Evolutionary conservation across 2,113 vertebrate species (phyloP).

Genomic region (Oryzias celebensis): DNA sequence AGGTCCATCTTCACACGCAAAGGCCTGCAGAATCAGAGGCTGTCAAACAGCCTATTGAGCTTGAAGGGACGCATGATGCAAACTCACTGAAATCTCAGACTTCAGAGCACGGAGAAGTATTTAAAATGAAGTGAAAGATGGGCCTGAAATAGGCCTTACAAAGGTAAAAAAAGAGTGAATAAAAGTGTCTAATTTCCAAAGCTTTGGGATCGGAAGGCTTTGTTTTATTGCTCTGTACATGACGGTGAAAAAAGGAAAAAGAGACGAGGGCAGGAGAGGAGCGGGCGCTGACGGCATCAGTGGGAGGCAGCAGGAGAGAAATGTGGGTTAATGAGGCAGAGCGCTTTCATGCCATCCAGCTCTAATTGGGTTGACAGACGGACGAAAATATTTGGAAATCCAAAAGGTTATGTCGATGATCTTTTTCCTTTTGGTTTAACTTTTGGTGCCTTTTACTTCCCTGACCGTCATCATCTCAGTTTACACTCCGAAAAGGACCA

Average conservation of each 20-base stretch:
- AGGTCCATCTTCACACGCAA: background rate
- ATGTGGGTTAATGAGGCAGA: slow-evolving; percentile 19
- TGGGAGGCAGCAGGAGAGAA: background rate
- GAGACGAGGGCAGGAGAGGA: background rate
- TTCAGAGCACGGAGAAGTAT: slow-evolving; percentile 1
- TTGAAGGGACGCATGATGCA: slow-evolving; percentile 23
- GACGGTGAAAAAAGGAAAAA: background rate
- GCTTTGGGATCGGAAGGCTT: background rate
- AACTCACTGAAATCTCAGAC: slow-evolving; percentile 25
- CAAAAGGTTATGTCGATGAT: too few species aligned
- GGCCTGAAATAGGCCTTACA: background rate
- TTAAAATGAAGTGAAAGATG: slow-evolving; percentile 6
- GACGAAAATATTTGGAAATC: background rate
- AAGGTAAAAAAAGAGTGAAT: background rate
- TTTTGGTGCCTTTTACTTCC: too few species aligned
- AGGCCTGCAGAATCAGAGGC: too few species aligned
- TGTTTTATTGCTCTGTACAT: background rate
- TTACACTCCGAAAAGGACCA: too few species aligned
- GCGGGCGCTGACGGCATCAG: background rate
- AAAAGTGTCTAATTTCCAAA: background rate
- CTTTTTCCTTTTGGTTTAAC: too few species aligned
- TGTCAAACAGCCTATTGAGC: background rate
- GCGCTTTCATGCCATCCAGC: slow-evolving; percentile 1
- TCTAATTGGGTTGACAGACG: background rate
- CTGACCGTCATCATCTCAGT: too few species aligned